Base-by-base conservation (phyloP, 2,888 invertebrate genomes). In the Corbicula japonica region DNA sequence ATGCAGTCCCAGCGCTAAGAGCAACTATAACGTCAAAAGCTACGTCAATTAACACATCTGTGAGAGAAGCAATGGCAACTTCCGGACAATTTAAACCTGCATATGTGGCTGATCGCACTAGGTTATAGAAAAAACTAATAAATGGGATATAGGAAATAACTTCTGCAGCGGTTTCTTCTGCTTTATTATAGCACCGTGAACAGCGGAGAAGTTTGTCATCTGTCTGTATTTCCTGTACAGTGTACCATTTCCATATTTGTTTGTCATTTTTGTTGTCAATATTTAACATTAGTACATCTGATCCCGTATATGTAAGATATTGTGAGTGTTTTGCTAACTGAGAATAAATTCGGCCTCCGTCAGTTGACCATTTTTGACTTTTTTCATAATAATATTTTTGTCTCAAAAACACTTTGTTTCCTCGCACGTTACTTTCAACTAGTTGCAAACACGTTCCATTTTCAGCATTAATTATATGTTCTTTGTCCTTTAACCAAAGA, bases 111-210 rank as follows among this genome's bases (percentile, higher is more conserved):
- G 65, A 32, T 48, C 73, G 26, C 30, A 23, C 48, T 18, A 65
- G 18, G n/a, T 65, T 65, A 65, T 73, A 73, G n/a, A 73, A 46
- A 44, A 21, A 63, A 46, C 72, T 35, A 28, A 74, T 21, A 8
- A 74, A 18, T 1, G 74, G 74, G 30, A 74, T 60, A 18, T 54
- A 74, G 15, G 50, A 48, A 8, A 74, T 74, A 26, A 74, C 38
- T 18, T 68, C 61, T 10, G 60, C 52, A 30, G 74, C 74, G 30
- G n/a, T 74, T 68, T 74, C 74, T 52, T 74, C 74, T 15, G 8
- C 28, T 32, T 54, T 52, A 50, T 74, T 38, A 35, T 74, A 74
- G 61, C 74, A 74, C 4, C 52, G 48, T 1, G 61, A 61, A 52
- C 74, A 74, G 3, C 74, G 48, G 5, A 74, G 60, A 26, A 68